Percentiles rank a stretch among this genome's conserved stretches.
phyloP scores from a whole-genome alignment of 1,140 invertebrate genomes.

The Philotrypesis tridentata region DNA sequence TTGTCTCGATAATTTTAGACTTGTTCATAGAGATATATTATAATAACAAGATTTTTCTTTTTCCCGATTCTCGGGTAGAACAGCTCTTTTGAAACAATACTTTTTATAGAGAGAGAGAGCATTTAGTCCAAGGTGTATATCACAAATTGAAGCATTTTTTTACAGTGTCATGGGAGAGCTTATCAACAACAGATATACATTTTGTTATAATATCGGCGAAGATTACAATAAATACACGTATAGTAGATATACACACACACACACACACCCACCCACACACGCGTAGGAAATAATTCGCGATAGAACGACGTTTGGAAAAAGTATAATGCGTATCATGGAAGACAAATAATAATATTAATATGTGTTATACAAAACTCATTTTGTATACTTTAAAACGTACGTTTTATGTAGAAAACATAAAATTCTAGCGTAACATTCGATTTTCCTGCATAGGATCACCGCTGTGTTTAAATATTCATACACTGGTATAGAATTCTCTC shows the following conservation, averaged over 20 bases:
- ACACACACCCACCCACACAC: not conserved
- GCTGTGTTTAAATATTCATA: not conserved
- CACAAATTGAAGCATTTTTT: conserved; percentile 35
- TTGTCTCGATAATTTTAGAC: not conserved
- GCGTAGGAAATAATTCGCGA: not conserved
- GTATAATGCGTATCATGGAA: conserved; percentile 26
- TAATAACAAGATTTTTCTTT: not conserved
- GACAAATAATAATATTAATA: conserved; percentile 29
- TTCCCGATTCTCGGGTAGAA: not conserved
- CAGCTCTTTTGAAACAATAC: not conserved
- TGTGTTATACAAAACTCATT: conserved; percentile 7
- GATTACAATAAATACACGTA: not conserved
- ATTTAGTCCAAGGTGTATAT: conserved; percentile 10
- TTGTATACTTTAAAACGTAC: not conserved
- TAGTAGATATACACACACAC: not conserved
- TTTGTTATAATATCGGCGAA: not conserved
- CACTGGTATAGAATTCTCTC: not conserved
- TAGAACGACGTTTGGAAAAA: not conserved
- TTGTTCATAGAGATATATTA: not conserved
- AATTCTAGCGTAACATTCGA: not conserved
- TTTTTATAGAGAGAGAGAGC: not conserved
- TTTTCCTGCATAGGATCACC: not conserved
- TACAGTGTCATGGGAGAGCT: not conserved
- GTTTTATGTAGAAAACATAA: conserved; percentile 10
- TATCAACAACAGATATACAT: not conserved